These are phyloP conservation scores for Periphyllus acericola DNA, from an alignment of 2,888 invertebrate genomes.

Conservation along the genomic window DNA sequence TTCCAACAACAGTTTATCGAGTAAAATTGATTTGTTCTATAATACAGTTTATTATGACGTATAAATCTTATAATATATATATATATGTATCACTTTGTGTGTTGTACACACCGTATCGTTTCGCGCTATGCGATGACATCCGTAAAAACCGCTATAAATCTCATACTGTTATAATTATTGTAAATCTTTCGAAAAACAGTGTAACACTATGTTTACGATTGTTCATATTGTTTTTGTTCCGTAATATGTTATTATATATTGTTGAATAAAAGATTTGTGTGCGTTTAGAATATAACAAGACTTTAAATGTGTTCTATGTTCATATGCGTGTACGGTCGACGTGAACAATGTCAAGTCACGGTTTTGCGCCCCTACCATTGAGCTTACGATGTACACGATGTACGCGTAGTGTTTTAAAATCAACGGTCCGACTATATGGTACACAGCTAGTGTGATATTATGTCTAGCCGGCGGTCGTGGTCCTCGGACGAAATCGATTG, in stretches of 20 bases:
- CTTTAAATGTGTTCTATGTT: not conserved
- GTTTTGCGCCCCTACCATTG: not conserved
- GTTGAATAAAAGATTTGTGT: constrained; percentile 35
- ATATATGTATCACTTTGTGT: no score
- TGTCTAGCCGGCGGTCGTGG: no score
- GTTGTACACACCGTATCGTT: no score
- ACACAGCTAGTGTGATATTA: no score
- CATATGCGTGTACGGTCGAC: not conserved
- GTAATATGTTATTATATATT: constrained; percentile 25
- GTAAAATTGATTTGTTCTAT: not conserved
- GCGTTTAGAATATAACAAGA: not conserved
- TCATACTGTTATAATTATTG: not conserved
- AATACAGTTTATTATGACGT: no score
- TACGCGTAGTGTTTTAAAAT: no score
- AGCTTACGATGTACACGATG: no score
- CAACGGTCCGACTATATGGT: no score
- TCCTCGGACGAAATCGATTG: no score
- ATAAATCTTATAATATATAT: no score
- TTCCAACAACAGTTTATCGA: not conserved
- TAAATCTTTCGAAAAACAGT: not conserved
- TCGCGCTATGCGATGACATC: no score
- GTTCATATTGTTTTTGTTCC: constrained; percentile 18
- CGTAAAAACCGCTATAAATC: no score
- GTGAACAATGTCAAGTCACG: not conserved
- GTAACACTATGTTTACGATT: not conserved